Evolutionary conservation across 2,113 vertebrate genomes (phyloP).

Genomic region (Ammospiza caudacuta): DNA sequence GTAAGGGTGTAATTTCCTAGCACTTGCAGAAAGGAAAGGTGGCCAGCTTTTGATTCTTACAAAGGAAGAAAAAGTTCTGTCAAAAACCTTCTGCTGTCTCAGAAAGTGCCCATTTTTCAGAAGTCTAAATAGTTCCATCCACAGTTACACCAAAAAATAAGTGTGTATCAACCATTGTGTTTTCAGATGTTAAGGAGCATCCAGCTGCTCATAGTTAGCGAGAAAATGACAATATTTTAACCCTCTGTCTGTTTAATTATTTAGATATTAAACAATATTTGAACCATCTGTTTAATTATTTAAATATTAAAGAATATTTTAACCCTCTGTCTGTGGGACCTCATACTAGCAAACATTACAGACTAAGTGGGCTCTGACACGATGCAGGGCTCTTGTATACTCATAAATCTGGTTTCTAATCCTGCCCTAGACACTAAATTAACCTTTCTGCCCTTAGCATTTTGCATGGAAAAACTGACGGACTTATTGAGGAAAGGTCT

Average conservation of each 20-base stretch:
- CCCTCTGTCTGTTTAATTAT: neutral
- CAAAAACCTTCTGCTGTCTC: neutral
- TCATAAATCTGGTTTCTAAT: neutral
- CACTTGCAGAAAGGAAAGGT: neutral
- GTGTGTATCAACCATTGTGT: rapidly evolving
- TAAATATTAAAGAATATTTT: neutral
- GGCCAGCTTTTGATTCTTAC: neutral
- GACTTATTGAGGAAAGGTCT: neutral
- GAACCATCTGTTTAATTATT: neutral
- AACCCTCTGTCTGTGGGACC: neutral
- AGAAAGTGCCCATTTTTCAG: neutral
- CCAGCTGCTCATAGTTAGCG: neutral
- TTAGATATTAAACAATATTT: neutral
- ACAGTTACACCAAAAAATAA: neutral
- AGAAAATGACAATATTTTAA: neutral
- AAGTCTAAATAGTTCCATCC: neutral
- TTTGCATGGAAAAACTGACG: neutral
- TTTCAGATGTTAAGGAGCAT: neutral
- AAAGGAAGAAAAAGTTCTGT: neutral
- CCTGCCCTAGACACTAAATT: neutral
- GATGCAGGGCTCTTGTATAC: neutral
- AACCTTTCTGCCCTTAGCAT: neutral
- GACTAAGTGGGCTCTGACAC: neutral
- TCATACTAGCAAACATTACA: neutral
- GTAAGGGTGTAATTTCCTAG: neutral